Conservation (phyloP, 2,113 vertebrate genomes). For the Sorex araneus region DNA sequence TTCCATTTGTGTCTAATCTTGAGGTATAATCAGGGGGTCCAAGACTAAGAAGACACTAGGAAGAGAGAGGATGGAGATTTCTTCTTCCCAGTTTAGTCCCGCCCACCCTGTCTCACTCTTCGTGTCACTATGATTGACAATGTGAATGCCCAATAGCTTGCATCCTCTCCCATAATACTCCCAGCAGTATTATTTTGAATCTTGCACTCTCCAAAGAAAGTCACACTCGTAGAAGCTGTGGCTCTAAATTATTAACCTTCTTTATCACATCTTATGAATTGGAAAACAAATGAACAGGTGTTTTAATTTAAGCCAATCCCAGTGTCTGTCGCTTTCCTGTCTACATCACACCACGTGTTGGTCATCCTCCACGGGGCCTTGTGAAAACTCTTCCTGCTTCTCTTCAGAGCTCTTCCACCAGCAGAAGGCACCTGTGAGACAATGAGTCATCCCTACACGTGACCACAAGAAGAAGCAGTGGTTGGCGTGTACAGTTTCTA, state of each 20-base stretch:
- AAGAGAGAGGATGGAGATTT: not conserved
- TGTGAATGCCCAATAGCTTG: not conserved
- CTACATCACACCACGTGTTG: not conserved
- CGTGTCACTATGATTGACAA: not conserved
- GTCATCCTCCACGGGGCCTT: not conserved
- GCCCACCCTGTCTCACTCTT: not conserved
- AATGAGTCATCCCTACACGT: not conserved
- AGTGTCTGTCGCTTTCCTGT: conserved; percentile 25
- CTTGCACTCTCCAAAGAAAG: not conserved
- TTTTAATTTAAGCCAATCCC: conserved; percentile 25
- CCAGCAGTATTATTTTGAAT: not conserved
- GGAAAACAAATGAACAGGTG: not conserved
- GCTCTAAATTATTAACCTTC: not conserved
- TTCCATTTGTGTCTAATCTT: too few species aligned
- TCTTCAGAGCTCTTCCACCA: not conserved
- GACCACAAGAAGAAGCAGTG: not conserved
- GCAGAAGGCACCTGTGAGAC: not conserved
- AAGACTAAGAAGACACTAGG: not conserved
- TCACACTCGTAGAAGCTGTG: not conserved
- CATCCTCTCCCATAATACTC: not conserved
- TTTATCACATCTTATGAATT: not conserved
- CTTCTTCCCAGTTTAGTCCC: not conserved
- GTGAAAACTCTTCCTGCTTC: not conserved
- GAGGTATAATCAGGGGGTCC: not conserved
- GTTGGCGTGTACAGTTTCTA: not conserved